phyloP scores from a whole-genome alignment of 2,888 invertebrate genomes.

The Proisotoma minuta region DNA sequence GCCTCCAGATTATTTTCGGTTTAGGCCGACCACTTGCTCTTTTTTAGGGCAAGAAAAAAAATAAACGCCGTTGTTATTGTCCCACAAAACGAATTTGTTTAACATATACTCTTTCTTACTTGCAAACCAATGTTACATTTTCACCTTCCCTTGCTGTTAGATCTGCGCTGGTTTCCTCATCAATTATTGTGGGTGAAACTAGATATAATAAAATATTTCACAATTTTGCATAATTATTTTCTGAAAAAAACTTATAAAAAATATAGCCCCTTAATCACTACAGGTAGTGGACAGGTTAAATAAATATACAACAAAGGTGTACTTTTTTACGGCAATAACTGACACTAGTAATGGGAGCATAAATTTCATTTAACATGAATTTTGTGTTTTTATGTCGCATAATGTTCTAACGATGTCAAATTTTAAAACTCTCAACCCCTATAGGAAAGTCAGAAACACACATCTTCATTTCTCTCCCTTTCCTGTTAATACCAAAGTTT shows the following conservation, averaged over 20 bases:
- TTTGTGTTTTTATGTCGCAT: too few species aligned
- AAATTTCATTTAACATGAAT: too few species aligned
- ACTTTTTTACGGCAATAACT: too few species aligned
- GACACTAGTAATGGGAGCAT: too few species aligned
- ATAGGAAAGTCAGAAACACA: too few species aligned
- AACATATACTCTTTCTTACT: slow-evolving; percentile 5
- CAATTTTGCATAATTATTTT: background rate
- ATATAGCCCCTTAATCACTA: too few species aligned
- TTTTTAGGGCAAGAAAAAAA: background rate
- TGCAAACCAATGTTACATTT: slow-evolving; percentile 67
- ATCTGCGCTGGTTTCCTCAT: slow-evolving; percentile 71
- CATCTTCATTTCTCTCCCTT: too few species aligned
- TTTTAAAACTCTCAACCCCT: too few species aligned
- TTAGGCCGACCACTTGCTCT: slow-evolving; percentile 30
- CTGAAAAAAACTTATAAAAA: background rate
- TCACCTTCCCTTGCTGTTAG: slow-evolving; percentile 68
- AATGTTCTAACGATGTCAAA: too few species aligned
- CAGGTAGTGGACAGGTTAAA: too few species aligned
- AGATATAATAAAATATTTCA: slow-evolving; percentile 44
- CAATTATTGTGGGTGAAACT: slow-evolving; percentile 76
- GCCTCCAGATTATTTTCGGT: slow-evolving; percentile 35
- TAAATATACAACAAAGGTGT: too few species aligned
- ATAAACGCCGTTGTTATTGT: background rate
- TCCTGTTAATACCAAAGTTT: too few species aligned
- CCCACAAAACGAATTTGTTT: background rate